These are phyloP conservation scores for Chondrosia reniformis DNA, from an alignment of 37 sponge, comb jelly and placozoan genomes.

Conservation along the genomic window DNA sequence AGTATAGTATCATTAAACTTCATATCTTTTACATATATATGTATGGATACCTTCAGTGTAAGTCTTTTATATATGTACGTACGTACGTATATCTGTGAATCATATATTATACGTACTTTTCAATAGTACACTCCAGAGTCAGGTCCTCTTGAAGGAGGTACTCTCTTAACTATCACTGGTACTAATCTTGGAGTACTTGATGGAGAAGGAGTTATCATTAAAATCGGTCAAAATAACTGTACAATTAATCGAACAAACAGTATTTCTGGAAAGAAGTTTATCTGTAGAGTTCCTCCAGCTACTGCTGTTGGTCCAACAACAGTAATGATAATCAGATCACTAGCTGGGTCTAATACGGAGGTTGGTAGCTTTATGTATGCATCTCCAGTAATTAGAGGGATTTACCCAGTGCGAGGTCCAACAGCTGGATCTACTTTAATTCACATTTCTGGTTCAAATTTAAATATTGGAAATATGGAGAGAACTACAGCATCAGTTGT, in stretches of 20 bases:
- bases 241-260: background rate
- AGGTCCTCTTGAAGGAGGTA: slow-evolving; percentile 4
- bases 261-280: background rate
- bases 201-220: background rate
- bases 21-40: background rate
- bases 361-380: slow-evolving; percentile 15
- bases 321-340: background rate
- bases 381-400: slow-evolving; percentile 25
- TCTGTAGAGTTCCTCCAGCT: background rate
- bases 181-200: background rate
- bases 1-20: no score
- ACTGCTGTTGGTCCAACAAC: background rate
- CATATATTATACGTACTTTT: background rate
- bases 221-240: slow-evolving; percentile 23
- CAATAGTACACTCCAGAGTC: background rate
- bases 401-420: slow-evolving; percentile 59
- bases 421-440: slow-evolving; percentile 57
- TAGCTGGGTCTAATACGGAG: no score
- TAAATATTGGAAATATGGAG: slow-evolving; percentile 32
- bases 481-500: slow-evolving; percentile 1
- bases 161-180: background rate
- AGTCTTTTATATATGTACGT: background rate
- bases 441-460: slow-evolving; percentile 61
- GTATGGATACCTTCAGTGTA: background rate
- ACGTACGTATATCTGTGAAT: background rate